phyloP scores from a whole-genome alignment of 2,888 invertebrate species.

The Ctenicera cuprea region DNA sequence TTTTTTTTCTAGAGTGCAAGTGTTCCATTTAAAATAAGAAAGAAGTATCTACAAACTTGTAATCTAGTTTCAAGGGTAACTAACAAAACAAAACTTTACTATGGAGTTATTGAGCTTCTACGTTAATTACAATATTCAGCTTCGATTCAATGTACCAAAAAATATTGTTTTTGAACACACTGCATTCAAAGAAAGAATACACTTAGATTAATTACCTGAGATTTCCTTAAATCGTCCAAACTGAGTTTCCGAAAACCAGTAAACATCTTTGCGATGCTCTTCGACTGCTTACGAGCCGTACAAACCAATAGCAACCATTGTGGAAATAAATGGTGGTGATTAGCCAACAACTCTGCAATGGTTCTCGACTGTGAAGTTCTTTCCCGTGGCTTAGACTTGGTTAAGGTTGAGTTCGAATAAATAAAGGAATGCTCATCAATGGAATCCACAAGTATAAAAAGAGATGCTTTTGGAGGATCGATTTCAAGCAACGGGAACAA shows the following conservation, averaged over 20 bases:
- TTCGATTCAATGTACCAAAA: too few relatives aligned
- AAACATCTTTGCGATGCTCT: slow-evolving; percentile 88
- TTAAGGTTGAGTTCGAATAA: slow-evolving; percentile 76
- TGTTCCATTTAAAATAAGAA: too few relatives aligned
- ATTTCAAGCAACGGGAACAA: slow-evolving; percentile 91
- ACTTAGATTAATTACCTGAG: slow-evolving; percentile 72
- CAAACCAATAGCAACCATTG: slow-evolving; percentile 94
- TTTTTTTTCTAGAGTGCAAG: too few relatives aligned
- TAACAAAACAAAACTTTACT: too few relatives aligned
- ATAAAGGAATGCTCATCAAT: slow-evolving; percentile 87
- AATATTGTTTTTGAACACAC: too few relatives aligned
- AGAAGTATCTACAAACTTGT: too few relatives aligned
- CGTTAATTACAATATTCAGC: too few relatives aligned
- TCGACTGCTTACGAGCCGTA: slow-evolving; percentile 90
- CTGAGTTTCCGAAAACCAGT: slow-evolving; percentile 93
- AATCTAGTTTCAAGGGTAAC: too few relatives aligned
- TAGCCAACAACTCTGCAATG: slow-evolving; percentile 89
- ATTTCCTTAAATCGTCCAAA: slow-evolving; percentile 91
- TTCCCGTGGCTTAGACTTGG: slow-evolving; percentile 73
- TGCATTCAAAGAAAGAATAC: too few relatives aligned
- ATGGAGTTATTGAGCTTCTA: too few relatives aligned
- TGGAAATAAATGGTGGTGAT: slow-evolving; percentile 93
- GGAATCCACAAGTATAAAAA: slow-evolving; percentile 93
- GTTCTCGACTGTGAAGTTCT: slow-evolving; percentile 76
- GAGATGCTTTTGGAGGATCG: slow-evolving; percentile 88